A percentile compares a stretch with the other conserved stretches of the same genome.
These are phyloP conservation scores for Papilio helenus DNA, from an alignment of 1,140 invertebrate genomes.

Conservation along the genomic window DNA sequence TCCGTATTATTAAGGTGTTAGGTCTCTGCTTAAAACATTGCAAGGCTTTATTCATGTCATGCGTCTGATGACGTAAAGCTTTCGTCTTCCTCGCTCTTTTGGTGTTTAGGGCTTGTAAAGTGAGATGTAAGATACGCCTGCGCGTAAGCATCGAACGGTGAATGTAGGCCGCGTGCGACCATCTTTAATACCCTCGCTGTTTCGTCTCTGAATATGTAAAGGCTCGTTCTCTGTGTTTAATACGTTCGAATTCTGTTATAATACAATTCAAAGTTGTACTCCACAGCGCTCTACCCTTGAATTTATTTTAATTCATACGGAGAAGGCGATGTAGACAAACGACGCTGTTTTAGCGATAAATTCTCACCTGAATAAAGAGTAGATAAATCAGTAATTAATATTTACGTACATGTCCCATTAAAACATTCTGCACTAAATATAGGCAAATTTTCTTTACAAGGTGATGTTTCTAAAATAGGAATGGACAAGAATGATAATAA, in stretches of 20 bases:
- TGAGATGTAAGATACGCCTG: slow-evolving; percentile 57
- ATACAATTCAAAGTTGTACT: background rate
- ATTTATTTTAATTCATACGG: background rate
- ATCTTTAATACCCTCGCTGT: slow-evolving; percentile 75
- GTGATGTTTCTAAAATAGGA: background rate
- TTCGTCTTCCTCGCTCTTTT: slow-evolving; percentile 50
- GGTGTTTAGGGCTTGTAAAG: slow-evolving; percentile 47
- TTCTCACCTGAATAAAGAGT: background rate
- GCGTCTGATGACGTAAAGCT: slow-evolving; percentile 27
- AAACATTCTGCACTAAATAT: too few species aligned
- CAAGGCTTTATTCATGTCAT: slow-evolving; percentile 29
- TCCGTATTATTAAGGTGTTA: slow-evolving; percentile 11
- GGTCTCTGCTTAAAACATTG: background rate
- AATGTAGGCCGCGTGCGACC: slow-evolving; percentile 79
- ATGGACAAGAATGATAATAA: background rate
- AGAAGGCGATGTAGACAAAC: background rate
- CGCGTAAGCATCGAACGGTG: slow-evolving; percentile 73
- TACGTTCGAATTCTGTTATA: slow-evolving; percentile 1
- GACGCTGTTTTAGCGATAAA: background rate
- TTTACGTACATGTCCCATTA: too few species aligned
- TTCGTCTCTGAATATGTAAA: slow-evolving; percentile 67
- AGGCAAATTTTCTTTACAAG: too few species aligned
- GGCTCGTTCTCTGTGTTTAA: slow-evolving; percentile 55
- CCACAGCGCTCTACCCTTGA: background rate
- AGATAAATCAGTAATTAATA: background rate